Percentiles rank a stretch among this genome's conserved stretches.
These are phyloP conservation scores for Amblyjoppa fuscipennis DNA, from an alignment of 2,888 invertebrate genomes.

Conservation along the genomic window DNA sequence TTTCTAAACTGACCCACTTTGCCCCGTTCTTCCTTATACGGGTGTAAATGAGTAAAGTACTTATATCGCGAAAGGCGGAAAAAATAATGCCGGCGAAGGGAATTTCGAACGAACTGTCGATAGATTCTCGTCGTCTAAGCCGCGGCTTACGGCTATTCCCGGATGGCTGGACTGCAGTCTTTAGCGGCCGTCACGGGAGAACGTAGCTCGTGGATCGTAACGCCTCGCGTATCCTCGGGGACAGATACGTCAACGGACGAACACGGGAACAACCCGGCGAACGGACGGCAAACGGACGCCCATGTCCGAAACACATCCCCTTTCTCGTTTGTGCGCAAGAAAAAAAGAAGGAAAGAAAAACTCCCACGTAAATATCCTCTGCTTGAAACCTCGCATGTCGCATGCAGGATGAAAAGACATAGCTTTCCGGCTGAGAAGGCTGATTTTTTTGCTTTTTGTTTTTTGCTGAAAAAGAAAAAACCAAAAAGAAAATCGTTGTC, in stretches of 20 bases:
- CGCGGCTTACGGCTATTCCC: slow-evolving; percentile 42
- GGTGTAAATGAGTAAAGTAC: background rate
- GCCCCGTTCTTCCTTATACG: background rate
- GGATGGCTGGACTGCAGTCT: slow-evolving; percentile 6
- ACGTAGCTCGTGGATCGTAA: slow-evolving; percentile 65
- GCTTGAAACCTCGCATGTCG: background rate
- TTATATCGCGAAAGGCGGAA: background rate
- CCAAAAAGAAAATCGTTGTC: too few species aligned
- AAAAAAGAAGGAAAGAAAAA: slow-evolving; percentile 16
- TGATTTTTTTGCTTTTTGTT: too few species aligned
- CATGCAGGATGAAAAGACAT: too few species aligned
- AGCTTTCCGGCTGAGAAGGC: too few species aligned
- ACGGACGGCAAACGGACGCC: slow-evolving; percentile 56
- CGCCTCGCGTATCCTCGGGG: slow-evolving; percentile 78
- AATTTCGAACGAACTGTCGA: slow-evolving; percentile 72
- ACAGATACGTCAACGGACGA: slow-evolving; percentile 83
- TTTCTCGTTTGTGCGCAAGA: slow-evolving; percentile 19
- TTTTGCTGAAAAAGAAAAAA: too few species aligned
- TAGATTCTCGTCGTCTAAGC: slow-evolving; percentile 75
- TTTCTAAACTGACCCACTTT: too few species aligned
- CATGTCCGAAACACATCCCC: slow-evolving; percentile 69
- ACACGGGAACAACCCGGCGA: slow-evolving; percentile 49
- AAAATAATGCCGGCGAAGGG: background rate
- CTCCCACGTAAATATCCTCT: background rate
- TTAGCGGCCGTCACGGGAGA: slow-evolving; percentile 26